phyloP scores from a whole-genome alignment of 2,797 vertebrate genomes.

The Sorex maritimensis region DNA sequence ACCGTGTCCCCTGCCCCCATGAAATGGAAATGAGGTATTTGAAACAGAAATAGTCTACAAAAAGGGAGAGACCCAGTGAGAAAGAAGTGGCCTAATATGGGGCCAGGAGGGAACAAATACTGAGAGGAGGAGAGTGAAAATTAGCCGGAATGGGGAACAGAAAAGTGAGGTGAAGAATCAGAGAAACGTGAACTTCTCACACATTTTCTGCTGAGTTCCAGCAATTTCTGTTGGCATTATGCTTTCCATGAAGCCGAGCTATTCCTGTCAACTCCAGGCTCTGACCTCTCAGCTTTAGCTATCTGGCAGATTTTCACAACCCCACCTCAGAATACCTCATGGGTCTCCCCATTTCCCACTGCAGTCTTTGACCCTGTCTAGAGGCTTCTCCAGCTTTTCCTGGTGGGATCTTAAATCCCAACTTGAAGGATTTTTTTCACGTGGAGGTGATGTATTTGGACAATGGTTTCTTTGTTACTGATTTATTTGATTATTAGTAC shows the following conservation, averaged over 20 bases:
- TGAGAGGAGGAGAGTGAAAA: background rate
- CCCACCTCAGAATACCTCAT: background rate
- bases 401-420: background rate
- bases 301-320: background rate
- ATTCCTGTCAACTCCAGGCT: background rate
- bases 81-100: constrained; percentile 22
- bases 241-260: fast-evolving
- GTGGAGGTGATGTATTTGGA: background rate
- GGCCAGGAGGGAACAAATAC: background rate
- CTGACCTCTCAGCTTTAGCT: background rate
- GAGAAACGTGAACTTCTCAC: constrained; percentile 15
- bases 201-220: constrained; percentile 47
- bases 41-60: background rate
- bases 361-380: background rate
- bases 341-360: background rate
- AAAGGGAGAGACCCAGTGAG: constrained; percentile 31
- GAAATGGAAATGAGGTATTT: constrained; percentile 46
- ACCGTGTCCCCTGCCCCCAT: background rate
- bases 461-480: constrained; percentile 30
- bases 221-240: background rate
- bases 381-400: background rate
- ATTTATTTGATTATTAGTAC: constrained; percentile 50
- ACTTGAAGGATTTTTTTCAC: constrained; percentile 21
- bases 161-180: constrained; percentile 22
- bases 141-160: background rate